Base-by-base conservation (phyloP, 2,113 vertebrate genomes). In the Pandion haliaetus region DNA sequence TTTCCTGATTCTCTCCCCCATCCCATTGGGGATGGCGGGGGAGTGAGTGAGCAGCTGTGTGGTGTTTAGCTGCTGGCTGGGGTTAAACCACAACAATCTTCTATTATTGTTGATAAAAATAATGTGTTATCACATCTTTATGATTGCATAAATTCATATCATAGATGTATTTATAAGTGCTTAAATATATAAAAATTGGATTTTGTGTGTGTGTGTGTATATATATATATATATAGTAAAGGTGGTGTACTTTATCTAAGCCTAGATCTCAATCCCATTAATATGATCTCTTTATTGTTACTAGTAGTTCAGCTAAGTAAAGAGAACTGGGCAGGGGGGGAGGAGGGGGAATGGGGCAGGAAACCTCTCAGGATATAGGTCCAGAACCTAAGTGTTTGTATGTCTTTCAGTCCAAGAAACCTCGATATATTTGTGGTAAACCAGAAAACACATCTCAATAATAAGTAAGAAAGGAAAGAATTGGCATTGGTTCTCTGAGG, bases 311-410 rank as follows among this genome's bases (percentile, higher is more conserved):
- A 88, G 3, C 26, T 42, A 76, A 42, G 20, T 29, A 81, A 89
- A 54, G 13, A 63, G 24, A 86, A 57, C 13, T 3, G 8, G n/a
- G n/a, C n/a, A 24, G 20, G 25, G 2, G 1, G 5, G 3, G 8
- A 2, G 5, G 5, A 3, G 7, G 10, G 7, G 11, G n/a, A n/a
- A n/a, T n/a, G n/a, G n/a, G n/a, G n/a, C n/a, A n/a, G 14, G 24
- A 28, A 45, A 58, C 3, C 10, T 59, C 25, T 54, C 23, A 55
- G 34, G n/a, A 32, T 29, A 54, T 9, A 29, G 14, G 28, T 86
- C 17, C 45, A 79, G 36, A 86, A 70, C 10, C 3, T 80, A n/a
- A 6, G 4, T 82, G 10, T 67, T 36, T 80, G 2, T 40, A 58
- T 34, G 55, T 72, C 25, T 76, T 82, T 85, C 28, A 69, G 0